Base-by-base conservation (phyloP, 2,888 invertebrate genomes). In the Synanthedon myopaeformis region DNA sequence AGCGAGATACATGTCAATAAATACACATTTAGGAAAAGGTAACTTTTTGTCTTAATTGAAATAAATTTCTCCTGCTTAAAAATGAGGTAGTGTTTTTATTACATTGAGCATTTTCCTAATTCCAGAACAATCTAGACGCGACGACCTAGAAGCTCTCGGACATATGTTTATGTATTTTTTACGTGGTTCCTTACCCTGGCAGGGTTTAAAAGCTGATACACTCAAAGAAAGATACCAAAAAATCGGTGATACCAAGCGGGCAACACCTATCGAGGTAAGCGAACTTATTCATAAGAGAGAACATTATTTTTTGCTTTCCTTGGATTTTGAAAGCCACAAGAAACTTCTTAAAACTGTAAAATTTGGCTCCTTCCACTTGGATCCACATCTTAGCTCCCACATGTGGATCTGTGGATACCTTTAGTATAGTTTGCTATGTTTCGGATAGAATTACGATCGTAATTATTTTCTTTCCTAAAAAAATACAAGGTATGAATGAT, bases 91-190 rank as follows among this genome's bases (percentile, higher is more conserved):
- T 17, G 17, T 35, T 14, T 35, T 35, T 35, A 50, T 8, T 58
- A 53, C 3, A 53, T 41, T 6, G 10, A 53, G 57, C 49, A 41
- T 49, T 17, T 49, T 19, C 5, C 8, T 17, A 19, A 49, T 80
- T 82, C 58, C 89, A 94, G 99, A 99, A 90, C 99, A 99, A 92
- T 98, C 98, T 77, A 92, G 99, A 82, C 92, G 99, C 81, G 99
- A 99, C 89, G 99, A 99, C 89, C 90, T 99, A 83, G 99, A 99
- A 89, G 99, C 99, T 61, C 91, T 99, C 76, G 99, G 99, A 64
- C 99, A 99, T 90, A 99, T 99, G 99, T 99, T 99, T 90, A 99
- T 99, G 99, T 99, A 99, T 91, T 99, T 99, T 90, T 91, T 99
- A 87, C 92, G 99, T 72, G 99, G 99, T 73, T 98, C 97, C 85